A percentile compares a stretch with the other conserved stretches of the same genome.
Evolutionary conservation across 1,140 invertebrate genomes (phyloP).

Genomic region (Aphis gossypii): DNA sequence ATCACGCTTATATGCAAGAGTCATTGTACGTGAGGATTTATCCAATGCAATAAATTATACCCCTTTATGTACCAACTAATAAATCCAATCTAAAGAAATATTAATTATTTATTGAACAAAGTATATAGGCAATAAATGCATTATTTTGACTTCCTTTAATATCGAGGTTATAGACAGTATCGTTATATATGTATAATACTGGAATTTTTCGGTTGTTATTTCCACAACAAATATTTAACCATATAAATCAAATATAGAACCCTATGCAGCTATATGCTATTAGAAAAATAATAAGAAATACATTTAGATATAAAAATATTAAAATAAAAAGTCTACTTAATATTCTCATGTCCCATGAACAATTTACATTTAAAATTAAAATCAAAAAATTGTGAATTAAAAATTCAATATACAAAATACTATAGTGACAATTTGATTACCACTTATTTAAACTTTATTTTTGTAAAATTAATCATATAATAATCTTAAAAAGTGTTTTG

Average conservation of each 20-base stretch:
- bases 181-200: background rate
- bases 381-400: background rate
- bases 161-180: background rate
- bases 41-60: background rate
- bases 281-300: background rate
- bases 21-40: background rate
- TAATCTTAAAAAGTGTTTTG: slow-evolving; percentile 24
- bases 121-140: background rate
- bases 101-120: background rate
- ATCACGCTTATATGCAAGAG: background rate
- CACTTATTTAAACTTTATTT: background rate
- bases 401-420: background rate
- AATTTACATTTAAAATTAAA: background rate
- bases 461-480: background rate
- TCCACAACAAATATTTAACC: background rate
- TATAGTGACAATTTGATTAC: background rate
- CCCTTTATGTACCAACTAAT: background rate
- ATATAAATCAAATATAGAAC: background rate
- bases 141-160: background rate
- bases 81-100: background rate
- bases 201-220: background rate
- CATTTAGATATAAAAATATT: background rate
- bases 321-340: background rate
- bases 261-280: background rate
- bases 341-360: background rate